Evolutionary conservation across 2,888 invertebrate species (phyloP), one percentile per base, ranked within the genome.

Genomic region (Drymonia ruficornis): DNA sequence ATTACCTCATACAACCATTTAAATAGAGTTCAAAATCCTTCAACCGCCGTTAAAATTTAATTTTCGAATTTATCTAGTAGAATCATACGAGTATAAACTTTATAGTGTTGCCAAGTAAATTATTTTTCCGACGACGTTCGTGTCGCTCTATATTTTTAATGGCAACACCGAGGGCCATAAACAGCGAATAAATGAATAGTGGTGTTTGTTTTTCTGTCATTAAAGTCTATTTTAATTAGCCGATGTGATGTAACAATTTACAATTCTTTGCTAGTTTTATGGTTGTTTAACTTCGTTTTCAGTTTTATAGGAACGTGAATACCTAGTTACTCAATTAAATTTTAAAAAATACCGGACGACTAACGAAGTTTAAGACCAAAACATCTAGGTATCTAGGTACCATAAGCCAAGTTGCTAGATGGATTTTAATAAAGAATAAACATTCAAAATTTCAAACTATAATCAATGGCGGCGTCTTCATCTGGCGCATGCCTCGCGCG

Each of bases 61-160:
- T 90, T 89, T 90, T 87, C 85, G 84, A 85, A 90, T 89, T 90
- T 90, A 89, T 91, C 89, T 88, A 86, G 80, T 74, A 81, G 86
- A 87, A 90, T 90, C 89, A 86, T 85, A 85, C 80, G 83, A 87
- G 84, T 87, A 86, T 88, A 85, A 89, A 89, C 71, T 90, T 89
- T 89, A 87, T 89, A 83, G 85, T 82, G 81, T 83, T 76, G 65
- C 77, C 76, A 76, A 84, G 84, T 83, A 82, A 87, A 89, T 86
- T 82, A 86, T 75, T 81, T 82, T 81, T 78, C 34, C 34, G 6
- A 5, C 67, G 81, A 74, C 77, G 59, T 48, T 56, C 71, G 66
- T 55, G 63, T 76, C 72, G 63, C 64, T 62, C 52, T 68, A 58
- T 65, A 63, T 67, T 72, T 80, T 80, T 79, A 19, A 81, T 68